These are phyloP conservation scores for Hippocampus guttulatus DNA, from an alignment of 2,113 vertebrate species.

Conservation along the genomic window DNA sequence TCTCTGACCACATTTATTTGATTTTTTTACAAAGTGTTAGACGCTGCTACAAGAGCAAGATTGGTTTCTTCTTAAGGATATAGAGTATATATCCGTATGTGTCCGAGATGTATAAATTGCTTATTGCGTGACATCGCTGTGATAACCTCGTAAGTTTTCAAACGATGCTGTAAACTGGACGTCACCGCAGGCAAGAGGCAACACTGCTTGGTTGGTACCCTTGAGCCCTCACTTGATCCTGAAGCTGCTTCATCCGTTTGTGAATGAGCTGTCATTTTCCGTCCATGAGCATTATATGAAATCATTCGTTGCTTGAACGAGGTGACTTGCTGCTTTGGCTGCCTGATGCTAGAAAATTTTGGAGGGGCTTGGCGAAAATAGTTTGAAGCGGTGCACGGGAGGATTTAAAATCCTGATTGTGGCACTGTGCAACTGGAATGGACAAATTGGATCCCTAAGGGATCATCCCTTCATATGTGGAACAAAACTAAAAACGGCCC, in stretches of 20 bases:
- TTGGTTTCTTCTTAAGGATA: conserved; percentile 47
- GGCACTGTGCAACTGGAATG: too few species aligned
- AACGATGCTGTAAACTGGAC: not conserved
- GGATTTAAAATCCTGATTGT: too few species aligned
- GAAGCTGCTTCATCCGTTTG: not conserved
- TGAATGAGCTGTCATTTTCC: not conserved
- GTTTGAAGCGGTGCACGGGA: too few species aligned
- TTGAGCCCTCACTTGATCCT: not conserved
- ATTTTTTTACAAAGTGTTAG: conserved; percentile 30
- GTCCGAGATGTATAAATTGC: conserved; percentile 18
- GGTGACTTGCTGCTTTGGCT: too few species aligned
- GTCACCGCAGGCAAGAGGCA: not conserved
- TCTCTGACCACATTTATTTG: conserved; percentile 45
- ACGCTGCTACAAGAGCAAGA: conserved; percentile 38
- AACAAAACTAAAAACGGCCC: too few species aligned
- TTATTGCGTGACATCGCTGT: conserved; percentile 5
- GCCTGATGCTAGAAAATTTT: too few species aligned
- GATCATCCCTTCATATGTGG: too few species aligned
- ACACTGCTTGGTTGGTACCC: not conserved
- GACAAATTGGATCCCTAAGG: too few species aligned
- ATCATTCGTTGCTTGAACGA: not conserved
- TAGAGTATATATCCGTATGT: conserved; percentile 45
- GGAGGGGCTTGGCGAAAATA: too few species aligned
- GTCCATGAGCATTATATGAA: not conserved
- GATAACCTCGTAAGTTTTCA: not conserved